phyloP scores from a whole-genome alignment of 2,113 vertebrate genomes.

The Rafetus swinhoei region DNA sequence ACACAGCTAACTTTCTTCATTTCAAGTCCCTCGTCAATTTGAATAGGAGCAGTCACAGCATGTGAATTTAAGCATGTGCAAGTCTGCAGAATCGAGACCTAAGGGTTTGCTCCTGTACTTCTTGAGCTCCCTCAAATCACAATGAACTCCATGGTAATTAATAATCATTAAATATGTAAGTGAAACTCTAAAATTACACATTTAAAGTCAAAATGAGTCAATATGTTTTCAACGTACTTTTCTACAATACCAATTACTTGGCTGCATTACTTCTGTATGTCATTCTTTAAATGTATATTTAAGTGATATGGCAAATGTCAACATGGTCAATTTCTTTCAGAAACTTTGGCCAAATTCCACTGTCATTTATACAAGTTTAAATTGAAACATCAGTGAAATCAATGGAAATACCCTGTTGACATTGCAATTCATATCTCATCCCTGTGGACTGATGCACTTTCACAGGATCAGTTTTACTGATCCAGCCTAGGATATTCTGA shows the following conservation, averaged over 20 bases:
- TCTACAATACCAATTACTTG: background rate
- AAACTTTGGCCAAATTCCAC: background rate
- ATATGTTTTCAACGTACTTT: background rate
- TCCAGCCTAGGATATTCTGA: background rate
- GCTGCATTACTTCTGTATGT: background rate
- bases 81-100: background rate
- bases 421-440: background rate
- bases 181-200: background rate
- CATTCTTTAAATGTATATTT: background rate
- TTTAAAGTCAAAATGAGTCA: background rate
- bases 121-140: background rate
- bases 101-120: background rate
- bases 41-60: background rate
- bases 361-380: background rate
- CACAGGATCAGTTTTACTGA: background rate
- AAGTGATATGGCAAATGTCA: background rate
- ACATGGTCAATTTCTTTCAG: background rate
- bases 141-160: background rate
- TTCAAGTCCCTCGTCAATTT: background rate
- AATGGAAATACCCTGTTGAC: accelerated
- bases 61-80: background rate
- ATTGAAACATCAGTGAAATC: background rate
- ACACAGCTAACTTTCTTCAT: background rate
- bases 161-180: background rate
- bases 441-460: background rate